Percentiles rank a stretch among this genome's conserved stretches.
Evolutionary conservation across 2,888 invertebrate genomes (phyloP).

Genomic region (Brachynemurus nebulosus): DNA sequence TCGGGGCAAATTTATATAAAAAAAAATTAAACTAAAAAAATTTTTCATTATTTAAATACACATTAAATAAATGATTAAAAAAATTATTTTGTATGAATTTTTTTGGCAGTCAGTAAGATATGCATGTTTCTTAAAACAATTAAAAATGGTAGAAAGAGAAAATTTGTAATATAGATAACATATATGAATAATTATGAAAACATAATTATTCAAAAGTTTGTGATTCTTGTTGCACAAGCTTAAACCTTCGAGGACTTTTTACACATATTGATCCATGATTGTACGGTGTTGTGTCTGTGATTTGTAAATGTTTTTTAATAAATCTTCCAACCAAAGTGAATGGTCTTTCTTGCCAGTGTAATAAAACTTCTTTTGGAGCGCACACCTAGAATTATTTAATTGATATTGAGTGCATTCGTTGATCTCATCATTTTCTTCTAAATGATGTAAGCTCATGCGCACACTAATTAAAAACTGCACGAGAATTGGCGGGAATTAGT

Average conservation of each 20-base stretch:
- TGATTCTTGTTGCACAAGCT: constrained; percentile 81
- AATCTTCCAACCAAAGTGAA: constrained; percentile 71
- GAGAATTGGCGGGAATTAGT: too few relatives aligned
- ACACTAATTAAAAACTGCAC: too few relatives aligned
- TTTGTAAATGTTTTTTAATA: constrained; percentile 68
- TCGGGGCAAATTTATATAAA: too few relatives aligned
- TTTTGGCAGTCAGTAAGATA: constrained; percentile 5
- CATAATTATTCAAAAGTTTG: constrained; percentile 67
- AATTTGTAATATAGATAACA: background rate
- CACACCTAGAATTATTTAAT: constrained; percentile 44
- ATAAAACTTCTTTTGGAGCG: constrained; percentile 74
- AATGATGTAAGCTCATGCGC: too few relatives aligned
- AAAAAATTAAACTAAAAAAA: too few relatives aligned
- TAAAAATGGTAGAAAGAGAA: too few relatives aligned
- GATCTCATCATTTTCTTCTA: too few relatives aligned
- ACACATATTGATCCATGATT: constrained; percentile 68
- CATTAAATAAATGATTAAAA: background rate
- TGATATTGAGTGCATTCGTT: background rate
- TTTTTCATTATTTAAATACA: background rate
- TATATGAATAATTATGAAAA: constrained; percentile 4
- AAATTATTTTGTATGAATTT: background rate
- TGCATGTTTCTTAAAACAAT: background rate
- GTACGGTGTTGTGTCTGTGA: constrained; percentile 57
- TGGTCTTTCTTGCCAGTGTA: constrained; percentile 84
- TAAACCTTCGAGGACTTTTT: constrained; percentile 76